Conservation (phyloP, 2,888 invertebrate species). For the Agrypnus murinus region DNA sequence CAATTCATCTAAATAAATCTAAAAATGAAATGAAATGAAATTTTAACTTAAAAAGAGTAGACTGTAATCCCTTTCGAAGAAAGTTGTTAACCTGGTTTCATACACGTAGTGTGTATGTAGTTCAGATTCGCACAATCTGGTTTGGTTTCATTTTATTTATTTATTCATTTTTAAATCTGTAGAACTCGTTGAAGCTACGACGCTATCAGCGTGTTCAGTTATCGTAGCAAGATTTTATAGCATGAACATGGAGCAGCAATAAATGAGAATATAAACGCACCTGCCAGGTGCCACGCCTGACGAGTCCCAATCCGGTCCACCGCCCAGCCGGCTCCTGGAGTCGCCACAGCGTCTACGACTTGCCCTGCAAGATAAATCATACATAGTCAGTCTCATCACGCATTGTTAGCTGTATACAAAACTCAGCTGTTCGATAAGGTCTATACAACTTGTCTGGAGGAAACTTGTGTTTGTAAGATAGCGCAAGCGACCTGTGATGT, state of each 20-base stretch:
- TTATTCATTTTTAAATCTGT: constrained; percentile 1
- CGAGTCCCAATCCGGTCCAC: constrained; percentile 86
- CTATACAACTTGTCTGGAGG: too few species aligned
- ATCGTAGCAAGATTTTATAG: constrained; percentile 1
- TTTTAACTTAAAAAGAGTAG: too few species aligned
- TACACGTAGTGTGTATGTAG: too few species aligned
- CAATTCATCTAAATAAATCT: too few species aligned
- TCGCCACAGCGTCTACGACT: constrained; percentile 88
- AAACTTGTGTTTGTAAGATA: too few species aligned
- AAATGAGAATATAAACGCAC: constrained; percentile 70
- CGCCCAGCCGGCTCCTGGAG: constrained; percentile 88
- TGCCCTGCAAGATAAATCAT: constrained; percentile 76
- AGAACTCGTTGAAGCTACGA: neutral
- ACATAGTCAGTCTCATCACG: neutral
- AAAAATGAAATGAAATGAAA: too few species aligned
- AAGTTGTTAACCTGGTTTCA: constrained; percentile 21
- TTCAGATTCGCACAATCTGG: constrained; percentile 4
- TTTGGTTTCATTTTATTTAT: too few species aligned
- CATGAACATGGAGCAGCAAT: neutral
- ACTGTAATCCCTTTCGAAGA: constrained; percentile 2
- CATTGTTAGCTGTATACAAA: neutral
- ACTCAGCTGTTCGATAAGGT: too few species aligned
- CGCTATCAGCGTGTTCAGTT: neutral
- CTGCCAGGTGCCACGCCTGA: constrained; percentile 90
- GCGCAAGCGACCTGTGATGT: too few species aligned